Evolutionary conservation across 1,140 invertebrate genomes (phyloP), one percentile per base, ranked within the genome.

Genomic region (Drosophila orosa): DNA sequence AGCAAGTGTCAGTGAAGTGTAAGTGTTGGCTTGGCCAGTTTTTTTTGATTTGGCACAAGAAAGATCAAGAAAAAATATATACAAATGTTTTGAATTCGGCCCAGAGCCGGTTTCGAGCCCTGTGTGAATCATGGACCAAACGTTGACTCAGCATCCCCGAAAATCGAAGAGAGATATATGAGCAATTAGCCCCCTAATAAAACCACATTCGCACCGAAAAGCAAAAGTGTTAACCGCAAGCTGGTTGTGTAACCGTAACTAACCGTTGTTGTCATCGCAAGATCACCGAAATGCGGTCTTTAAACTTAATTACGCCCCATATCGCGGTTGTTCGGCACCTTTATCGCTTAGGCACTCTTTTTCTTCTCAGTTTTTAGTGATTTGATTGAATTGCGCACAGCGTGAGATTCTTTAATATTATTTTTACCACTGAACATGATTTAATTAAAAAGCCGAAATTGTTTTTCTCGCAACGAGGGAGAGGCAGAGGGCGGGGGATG

Each of bases 361-460:
- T 40, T 37, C 29, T 52, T 29, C 37, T 37, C 19, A n/a, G 19
- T 61, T 55, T 74, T 80, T 84, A 59, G 63, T 69, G 84, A 61
- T 78, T 81, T 81, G 78, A 85, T 85, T 85, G 68, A 86, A 63
- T 61, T 57, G 74, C 76, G 50, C 59, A 37, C 56, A 66, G 59
- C 48, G 48, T n/a, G 24, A 47, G 25, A 78, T 73, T 81, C 65
- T 58, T 55, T 66, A 37, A 48, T 60, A 60, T 56, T 68, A 62
- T 76, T 75, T 72, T 65, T 63, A 59, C 45, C 62, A 73, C 25
- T 22, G 50, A 71, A 81, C 82, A 86, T 86, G 82, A 86, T 86
- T 85, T 86, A 85, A 85, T 85, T 85, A 85, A 85, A 84, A 86
- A 71, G 62, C 57, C 75, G 67, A 68, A 84, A 80, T 63, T 68